Evolutionary conservation across 1,140 invertebrate species (phyloP), one percentile per base, ranked within the genome.

Genomic region (Lysiphlebus fabarum): DNA sequence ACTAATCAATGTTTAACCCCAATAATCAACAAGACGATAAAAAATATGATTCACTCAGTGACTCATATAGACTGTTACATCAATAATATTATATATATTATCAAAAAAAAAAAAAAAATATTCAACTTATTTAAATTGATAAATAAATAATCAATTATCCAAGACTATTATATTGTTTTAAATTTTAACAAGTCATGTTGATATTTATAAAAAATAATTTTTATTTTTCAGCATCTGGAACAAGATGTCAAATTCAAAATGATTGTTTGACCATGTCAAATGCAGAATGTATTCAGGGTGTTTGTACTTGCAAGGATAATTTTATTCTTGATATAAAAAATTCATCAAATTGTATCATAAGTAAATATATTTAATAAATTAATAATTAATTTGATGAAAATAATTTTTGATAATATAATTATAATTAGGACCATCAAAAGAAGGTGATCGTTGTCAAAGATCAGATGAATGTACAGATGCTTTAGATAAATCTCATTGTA

Each of bases 261-360:
- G 12, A 5, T 0, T 71, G 70, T 38, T 2, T 8, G 8, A 58
- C 61, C 0, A 71, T 71, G 61, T 2, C 61, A 0, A 68, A 70
- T 38, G 62, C 63, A 0, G 45, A 51, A 10, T 71, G 70, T 41
- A 62, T 50, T 5, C 69, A 71, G 17, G 57, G 56, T 7, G 53
- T 53, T 5, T 71, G 70, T 43, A 10, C 62, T 0, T 71, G 70
- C 53, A 64, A 66, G 9, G 65, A 67, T 6, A 41, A 61, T 1
- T 71, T 65, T 26, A 60, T 65, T 12, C 42, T 66, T 11, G 70
- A 71, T 26, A 65, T 44, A 1, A 58, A 38, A 1, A 71, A 71
- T 53, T 66, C 67, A 2, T 71, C 70, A 6, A 68, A 67, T 33
- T 71, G 70, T 37, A 59, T 70, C 7, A 38, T 9, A 0, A 66